These are phyloP conservation scores for Arenicola marina DNA, from an alignment of 2,888 invertebrate species.

Conservation along the genomic window DNA sequence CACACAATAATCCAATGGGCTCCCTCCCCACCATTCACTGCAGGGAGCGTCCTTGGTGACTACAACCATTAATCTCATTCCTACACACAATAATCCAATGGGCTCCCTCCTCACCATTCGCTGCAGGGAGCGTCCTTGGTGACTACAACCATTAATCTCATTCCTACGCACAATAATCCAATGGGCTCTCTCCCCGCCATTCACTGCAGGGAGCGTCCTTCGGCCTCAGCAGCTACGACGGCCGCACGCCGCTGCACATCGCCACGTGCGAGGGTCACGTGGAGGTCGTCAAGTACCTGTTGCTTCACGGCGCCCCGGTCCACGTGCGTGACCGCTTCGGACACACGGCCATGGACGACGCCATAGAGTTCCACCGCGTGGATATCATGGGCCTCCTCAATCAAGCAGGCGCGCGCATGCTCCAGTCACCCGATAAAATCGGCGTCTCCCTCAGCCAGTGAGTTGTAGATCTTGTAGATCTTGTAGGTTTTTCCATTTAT, in stretches of 20 bases:
- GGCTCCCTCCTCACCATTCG: too few relatives aligned
- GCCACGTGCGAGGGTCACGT: slow-evolving; percentile 76
- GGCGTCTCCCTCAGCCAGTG: slow-evolving; percentile 71
- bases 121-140: too few relatives aligned
- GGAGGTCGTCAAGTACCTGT: slow-evolving; percentile 72
- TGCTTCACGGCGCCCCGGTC: slow-evolving; percentile 80
- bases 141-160: too few relatives aligned
- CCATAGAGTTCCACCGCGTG: slow-evolving; percentile 63
- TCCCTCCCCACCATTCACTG: too few relatives aligned
- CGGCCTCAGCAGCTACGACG: slow-evolving; percentile 69
- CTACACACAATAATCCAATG: too few relatives aligned
- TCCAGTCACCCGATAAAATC: slow-evolving; percentile 65
- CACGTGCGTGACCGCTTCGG: slow-evolving; percentile 71
- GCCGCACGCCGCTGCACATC: slow-evolving; percentile 79
- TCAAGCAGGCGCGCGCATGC: slow-evolving; percentile 75
- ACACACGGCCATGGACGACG: slow-evolving; percentile 68
- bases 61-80: too few relatives aligned
- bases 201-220: slow-evolving; percentile 24
- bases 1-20: too few relatives aligned
- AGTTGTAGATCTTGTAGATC: too few relatives aligned
- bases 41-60: too few relatives aligned
- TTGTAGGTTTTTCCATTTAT: too few relatives aligned
- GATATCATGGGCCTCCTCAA: slow-evolving; percentile 69
- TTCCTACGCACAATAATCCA: too few relatives aligned
- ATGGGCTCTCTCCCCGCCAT: not conserved